phyloP scores from a whole-genome alignment of 2,113 vertebrate species.

The Ptilonorhynchus violaceus region DNA sequence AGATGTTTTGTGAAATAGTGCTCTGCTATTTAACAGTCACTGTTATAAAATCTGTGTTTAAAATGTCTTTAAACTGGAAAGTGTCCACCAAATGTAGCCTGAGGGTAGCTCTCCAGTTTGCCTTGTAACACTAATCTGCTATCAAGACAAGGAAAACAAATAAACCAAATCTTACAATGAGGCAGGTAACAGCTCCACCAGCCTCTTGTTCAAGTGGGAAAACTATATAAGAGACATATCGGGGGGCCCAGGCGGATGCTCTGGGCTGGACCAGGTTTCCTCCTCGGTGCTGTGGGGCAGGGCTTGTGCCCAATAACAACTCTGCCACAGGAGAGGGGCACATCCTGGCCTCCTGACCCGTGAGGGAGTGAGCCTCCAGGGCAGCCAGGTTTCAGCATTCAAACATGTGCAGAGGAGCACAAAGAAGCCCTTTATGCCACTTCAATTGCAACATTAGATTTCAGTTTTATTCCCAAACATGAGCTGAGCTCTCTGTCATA shows the following conservation, averaged over 20 bases:
- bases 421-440: constrained; percentile 65
- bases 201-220: background rate
- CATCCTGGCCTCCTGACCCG: constrained; percentile 42
- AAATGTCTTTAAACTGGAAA: background rate
- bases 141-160: background rate
- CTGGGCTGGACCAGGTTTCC: background rate
- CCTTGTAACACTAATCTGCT: background rate
- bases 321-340: background rate
- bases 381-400: constrained; percentile 41
- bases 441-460: constrained; percentile 64
- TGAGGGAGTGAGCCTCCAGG: constrained; percentile 16
- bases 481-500: constrained; percentile 49
- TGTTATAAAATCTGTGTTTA: background rate
- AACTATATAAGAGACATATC: fast-evolving
- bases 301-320: fast-evolving
- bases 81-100: background rate
- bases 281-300: background rate
- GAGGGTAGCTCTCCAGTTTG: background rate
- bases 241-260: fast-evolving
- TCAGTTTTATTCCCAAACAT: constrained; percentile 66
- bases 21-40: background rate
- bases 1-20: background rate
- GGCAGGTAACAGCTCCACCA: background rate
- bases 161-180: background rate
- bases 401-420: constrained; percentile 49